Base-by-base conservation (phyloP, 1,140 invertebrate species). In the Zeugodacus cucurbitae region DNA sequence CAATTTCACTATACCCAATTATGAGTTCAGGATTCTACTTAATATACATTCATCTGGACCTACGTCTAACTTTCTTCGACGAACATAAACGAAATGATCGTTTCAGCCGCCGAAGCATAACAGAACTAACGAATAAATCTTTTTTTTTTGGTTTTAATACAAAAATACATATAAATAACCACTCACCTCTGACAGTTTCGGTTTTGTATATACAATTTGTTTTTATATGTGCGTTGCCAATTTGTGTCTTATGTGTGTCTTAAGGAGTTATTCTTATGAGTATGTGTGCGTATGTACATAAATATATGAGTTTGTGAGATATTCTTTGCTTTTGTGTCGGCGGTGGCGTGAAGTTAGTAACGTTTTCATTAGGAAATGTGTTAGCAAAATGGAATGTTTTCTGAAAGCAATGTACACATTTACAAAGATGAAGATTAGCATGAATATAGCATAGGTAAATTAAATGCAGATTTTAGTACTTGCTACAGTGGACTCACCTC, bases 321-420 rank as follows among this genome's bases (percentile, higher is more conserved):
- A n/a, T 26, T 29, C 74, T 82, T 14, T 7, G n/a, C 44, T 82
- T 82, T 41, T 11, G 26, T 82, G 74, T 37, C 41, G 48, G 41
- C 20, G 10, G 74, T 48, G 14, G 26, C 41, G 74, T 82, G 37
- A 2, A 86, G 91, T 93, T 93, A 93, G 92, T 93, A 93, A 92
- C 90, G 92, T 89, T 92, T 92, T 92, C 90, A 91, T 87, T 89
- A 92, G 88, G 89, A 90, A 90, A 88, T 90, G 91, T 90, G 92
- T 54, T 82, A 48, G 41, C 74, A 44, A 89, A 90, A 62, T 14
- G 8, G 58, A 91, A 91, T 89, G 89, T 85, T 91, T 89, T 91
- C 92, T 93, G 91, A 89, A 92, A 92, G 34, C 85, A 48, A 86
- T 85, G 48, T 64, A 88, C 41, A 37, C 34, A 86, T 37, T 54